These are phyloP conservation scores for Apostichopus californicus DNA, from an alignment of 35 echinoderm and acorn worm genomes.

Conservation along the genomic window DNA sequence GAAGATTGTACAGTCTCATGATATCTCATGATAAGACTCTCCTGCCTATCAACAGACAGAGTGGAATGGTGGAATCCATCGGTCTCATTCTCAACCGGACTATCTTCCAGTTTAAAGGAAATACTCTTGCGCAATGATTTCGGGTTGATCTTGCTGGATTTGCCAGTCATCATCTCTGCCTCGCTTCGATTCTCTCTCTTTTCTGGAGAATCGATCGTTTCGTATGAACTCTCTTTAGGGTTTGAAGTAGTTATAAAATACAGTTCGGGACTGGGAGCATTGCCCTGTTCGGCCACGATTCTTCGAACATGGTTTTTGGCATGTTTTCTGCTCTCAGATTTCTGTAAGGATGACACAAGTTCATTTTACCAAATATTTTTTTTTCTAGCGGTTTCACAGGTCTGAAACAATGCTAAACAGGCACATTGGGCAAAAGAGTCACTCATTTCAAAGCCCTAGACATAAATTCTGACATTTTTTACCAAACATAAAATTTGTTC, in stretches of 20 bases:
- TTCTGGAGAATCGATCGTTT: background rate
- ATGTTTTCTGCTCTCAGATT: constrained; percentile 43
- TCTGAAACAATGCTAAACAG: no score
- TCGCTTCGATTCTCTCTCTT: background rate
- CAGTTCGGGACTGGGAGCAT: constrained; percentile 9
- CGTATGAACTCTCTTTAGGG: background rate
- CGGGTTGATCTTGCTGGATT: background rate
- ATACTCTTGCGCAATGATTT: background rate
- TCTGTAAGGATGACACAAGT: background rate
- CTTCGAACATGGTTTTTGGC: constrained; percentile 48
- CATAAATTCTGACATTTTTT: no score
- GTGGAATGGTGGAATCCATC: background rate
- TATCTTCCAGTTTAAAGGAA: constrained; percentile 41
- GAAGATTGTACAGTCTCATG: background rate
- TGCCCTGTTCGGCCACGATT: constrained; percentile 27
- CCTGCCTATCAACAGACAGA: background rate
- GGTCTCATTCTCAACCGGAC: background rate
- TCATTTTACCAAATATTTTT: no score
- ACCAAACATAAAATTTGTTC: no score
- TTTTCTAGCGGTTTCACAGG: no score
- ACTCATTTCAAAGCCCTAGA: no score
- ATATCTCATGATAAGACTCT: background rate
- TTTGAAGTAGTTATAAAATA: background rate
- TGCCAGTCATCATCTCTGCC: background rate
- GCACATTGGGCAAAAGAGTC: no score